These are phyloP conservation scores for Oscheius sp. DNA, from an alignment of 2,888 invertebrate genomes.

Conservation along the genomic window DNA sequence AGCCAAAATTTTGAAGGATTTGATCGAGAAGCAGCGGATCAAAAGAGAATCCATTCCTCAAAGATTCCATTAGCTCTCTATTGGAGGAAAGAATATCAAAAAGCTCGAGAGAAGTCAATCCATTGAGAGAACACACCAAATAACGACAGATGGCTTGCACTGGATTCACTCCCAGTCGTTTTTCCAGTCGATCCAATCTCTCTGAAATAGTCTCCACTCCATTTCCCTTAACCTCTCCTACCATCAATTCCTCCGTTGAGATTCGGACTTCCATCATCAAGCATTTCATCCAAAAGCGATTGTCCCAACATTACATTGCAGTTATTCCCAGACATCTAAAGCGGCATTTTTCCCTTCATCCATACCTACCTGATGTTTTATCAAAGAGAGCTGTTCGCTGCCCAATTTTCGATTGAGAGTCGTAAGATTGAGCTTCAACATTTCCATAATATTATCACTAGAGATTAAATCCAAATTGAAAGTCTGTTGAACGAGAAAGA, in stretches of 20 bases:
- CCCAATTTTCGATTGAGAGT: conserved; percentile 40
- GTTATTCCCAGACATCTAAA: conserved; percentile 34
- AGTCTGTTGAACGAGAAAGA: conserved; percentile 48
- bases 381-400: conserved; percentile 44
- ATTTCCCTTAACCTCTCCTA: neutral
- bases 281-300: conserved; percentile 43
- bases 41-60: conserved; percentile 35
- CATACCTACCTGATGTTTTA: conserved; percentile 40
- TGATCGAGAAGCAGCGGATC: conserved; percentile 48
- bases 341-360: neutral
- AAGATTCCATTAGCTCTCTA: conserved; percentile 27
- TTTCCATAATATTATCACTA: conserved; percentile 48
- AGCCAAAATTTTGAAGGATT: conserved; percentile 48
- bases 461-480: conserved; percentile 45
- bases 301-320: conserved; percentile 41
- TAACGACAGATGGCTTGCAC: conserved; percentile 42
- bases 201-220: conserved; percentile 10
- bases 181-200: conserved; percentile 43
- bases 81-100: conserved; percentile 48
- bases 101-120: conserved; percentile 56
- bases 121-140: conserved; percentile 46
- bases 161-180: conserved; percentile 35
- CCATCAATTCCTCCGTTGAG: conserved; percentile 47
- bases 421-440: conserved; percentile 47
- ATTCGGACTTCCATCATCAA: conserved; percentile 29